These are phyloP conservation scores for Montipora cactus DNA, from an alignment of 64 coral and sea anemone genomes.

Conservation along the genomic window DNA sequence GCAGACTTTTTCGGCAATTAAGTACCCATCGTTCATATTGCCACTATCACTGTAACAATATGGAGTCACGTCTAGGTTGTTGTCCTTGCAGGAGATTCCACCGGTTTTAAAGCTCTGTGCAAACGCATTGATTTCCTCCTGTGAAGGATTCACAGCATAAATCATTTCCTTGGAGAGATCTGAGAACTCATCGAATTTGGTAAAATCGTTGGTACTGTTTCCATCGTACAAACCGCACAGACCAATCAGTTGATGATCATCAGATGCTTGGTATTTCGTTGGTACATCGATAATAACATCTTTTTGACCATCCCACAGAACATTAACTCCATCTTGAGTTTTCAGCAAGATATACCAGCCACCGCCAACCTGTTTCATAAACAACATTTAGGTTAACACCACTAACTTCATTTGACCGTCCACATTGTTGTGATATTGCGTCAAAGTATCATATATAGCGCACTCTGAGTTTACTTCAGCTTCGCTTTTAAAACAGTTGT, in stretches of 20 bases:
- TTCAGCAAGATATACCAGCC: constrained; percentile 84
- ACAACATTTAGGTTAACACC: not conserved
- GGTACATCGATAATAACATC: constrained; percentile 81
- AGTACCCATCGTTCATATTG: not conserved
- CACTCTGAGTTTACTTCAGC: no score
- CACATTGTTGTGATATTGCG: no score
- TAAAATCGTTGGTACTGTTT: constrained; percentile 76
- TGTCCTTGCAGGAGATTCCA: constrained; percentile 37
- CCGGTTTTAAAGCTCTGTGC: constrained; percentile 45
- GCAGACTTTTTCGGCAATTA: constrained; percentile 55
- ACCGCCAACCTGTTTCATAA: constrained; percentile 54
- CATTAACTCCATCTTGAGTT: constrained; percentile 60
- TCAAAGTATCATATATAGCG: no score
- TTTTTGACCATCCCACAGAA: constrained; percentile 82
- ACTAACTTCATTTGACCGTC: no score
- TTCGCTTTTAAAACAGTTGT: no score
- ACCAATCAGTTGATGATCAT: constrained; percentile 59
- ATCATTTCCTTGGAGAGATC: constrained; percentile 29
- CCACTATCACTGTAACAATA: constrained; percentile 42
- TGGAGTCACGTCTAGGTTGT: not conserved
- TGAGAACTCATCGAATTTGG: constrained; percentile 42
- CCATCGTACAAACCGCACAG: constrained; percentile 92
- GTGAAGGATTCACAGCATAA: not conserved
- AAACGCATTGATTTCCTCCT: constrained; percentile 28
- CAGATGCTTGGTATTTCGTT: constrained; percentile 56